Percentiles rank a stretch among this genome's conserved stretches.
These are phyloP conservation scores for Teleiodes luculella DNA, from an alignment of 2,888 invertebrate genomes.

Conservation along the genomic window DNA sequence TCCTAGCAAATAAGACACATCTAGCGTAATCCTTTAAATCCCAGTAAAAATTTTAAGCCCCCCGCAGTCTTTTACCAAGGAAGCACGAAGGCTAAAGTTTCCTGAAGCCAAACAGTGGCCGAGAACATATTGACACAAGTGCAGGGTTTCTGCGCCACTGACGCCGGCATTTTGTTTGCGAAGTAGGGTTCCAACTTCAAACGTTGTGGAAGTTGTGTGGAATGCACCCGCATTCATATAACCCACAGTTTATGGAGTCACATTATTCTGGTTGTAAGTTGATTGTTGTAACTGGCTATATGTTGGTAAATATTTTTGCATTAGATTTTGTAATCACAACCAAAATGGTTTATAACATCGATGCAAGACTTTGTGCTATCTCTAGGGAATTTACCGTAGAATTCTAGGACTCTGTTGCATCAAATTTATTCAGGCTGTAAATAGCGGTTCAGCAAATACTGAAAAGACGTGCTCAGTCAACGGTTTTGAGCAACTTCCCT, in stretches of 20 bases:
- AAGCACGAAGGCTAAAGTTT: slow-evolving; percentile 3
- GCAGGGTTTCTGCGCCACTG: slow-evolving; percentile 44
- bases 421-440: too few species aligned
- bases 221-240: slow-evolving; percentile 17
- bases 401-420: too few species aligned
- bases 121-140: slow-evolving; percentile 67
- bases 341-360: too few species aligned
- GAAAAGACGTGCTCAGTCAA: too few species aligned
- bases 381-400: too few species aligned
- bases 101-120: slow-evolving; percentile 13
- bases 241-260: background rate
- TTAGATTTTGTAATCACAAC: too few species aligned
- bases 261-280: background rate
- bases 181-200: slow-evolving; percentile 17
- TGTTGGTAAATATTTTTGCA: too few species aligned
- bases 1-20: background rate
- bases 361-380: too few species aligned
- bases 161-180: slow-evolving; percentile 30
- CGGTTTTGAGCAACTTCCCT: too few species aligned
- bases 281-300: background rate
- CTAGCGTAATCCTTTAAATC: background rate
- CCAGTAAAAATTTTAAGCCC: background rate
- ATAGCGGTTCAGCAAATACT: too few species aligned
- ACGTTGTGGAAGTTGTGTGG: slow-evolving; percentile 31
- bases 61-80: background rate